Base-by-base conservation (phyloP, 2,888 invertebrate species). In the Clanis bilineata region DNA sequence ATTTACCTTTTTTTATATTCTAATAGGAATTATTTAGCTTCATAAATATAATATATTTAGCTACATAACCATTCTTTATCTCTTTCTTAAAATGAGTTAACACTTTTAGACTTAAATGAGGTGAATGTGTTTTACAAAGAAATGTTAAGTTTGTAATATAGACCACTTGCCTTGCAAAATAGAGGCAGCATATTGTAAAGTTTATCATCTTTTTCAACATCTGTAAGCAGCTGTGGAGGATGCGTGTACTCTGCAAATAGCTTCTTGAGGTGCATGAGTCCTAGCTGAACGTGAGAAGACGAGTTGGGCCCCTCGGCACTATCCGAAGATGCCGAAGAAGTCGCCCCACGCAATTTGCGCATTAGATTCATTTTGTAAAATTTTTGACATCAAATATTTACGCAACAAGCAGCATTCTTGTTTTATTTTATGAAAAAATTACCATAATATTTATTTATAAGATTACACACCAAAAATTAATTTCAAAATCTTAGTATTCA, bases 111-210 rank as follows among this genome's bases (percentile, higher is more conserved):
- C n/a, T 25, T 45, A 7, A 23, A 25, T 36, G 10, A 3, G 36
- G 36, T 41, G 18, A 0, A 21, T 41, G 5, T 41, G 15, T 41
- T 41, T 41, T 41, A 6, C 18, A 41, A n/a, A 39, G 15, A 25
- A 9, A 25, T 25, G 5, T 15, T 32, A 2, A 36, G 10, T 15
- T 41, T 18, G 18, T 41, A 1, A 44, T 44, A 3, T 18, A 15
- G 18, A 25, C 23, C 22, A 62, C 61, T 71, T 93, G 98, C 98
- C 95, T 98, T 99, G 93, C 98, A 98, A 92, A 99, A 99, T 41
- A 99, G 93, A 59, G 99, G 99, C 81, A 99, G 93, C 98, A 99
- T 98, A 85, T 98, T 98, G 89, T 98, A 98, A 12, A 99, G 93
- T 86, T 98, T 98, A 79, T 97, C 97, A 90, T 99, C 98, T 77